Conservation (phyloP, 2,113 vertebrate species). For the Mungos mungo region DNA sequence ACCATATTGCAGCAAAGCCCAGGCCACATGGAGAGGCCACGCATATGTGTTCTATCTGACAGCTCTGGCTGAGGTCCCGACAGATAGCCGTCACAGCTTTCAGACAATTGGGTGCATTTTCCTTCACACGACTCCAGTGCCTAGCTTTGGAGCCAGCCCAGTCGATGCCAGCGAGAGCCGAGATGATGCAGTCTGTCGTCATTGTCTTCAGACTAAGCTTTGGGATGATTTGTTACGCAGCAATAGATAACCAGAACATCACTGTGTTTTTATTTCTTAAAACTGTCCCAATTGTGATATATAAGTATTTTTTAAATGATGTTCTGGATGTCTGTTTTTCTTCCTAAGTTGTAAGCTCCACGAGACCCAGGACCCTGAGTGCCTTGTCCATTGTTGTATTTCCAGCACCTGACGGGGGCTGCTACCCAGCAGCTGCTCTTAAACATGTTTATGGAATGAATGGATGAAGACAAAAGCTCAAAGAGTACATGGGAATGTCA, state of each 20-base stretch:
- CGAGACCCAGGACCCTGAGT: background rate
- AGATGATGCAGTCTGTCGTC: background rate
- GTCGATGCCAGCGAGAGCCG: background rate
- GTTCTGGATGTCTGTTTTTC: background rate
- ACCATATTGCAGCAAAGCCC: background rate
- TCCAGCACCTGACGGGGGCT: background rate
- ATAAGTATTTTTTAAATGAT: background rate
- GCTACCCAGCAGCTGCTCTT: background rate
- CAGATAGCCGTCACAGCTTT: background rate
- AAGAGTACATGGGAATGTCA: background rate
- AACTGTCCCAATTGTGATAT: background rate
- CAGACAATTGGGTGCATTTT: background rate
- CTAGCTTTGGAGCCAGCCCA: background rate
- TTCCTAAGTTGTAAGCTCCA: background rate
- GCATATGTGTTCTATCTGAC: fast-evolving
- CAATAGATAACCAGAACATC: background rate
- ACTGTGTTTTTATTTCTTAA: background rate
- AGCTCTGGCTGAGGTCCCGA: background rate
- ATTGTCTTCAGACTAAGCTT: background rate
- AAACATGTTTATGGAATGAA: background rate
- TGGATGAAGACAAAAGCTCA: background rate
- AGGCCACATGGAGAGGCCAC: fast-evolving
- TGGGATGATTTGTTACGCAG: background rate
- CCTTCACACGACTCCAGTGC: background rate
- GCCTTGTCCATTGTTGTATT: background rate